These are phyloP conservation scores for Anguilla rostrata DNA, from an alignment of 2,113 vertebrate genomes.

Conservation along the genomic window DNA sequence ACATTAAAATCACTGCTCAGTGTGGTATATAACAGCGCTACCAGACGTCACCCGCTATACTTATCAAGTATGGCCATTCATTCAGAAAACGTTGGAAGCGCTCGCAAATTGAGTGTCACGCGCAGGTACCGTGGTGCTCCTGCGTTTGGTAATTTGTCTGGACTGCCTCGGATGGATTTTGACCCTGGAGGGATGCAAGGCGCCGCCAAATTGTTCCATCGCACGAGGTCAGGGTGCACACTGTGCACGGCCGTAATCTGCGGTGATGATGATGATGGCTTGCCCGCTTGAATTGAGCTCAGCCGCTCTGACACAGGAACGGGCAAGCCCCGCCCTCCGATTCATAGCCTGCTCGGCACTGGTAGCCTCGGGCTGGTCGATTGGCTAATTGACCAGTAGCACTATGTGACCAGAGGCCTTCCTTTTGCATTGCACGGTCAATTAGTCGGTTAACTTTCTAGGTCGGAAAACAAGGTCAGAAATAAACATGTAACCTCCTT, in stretches of 20 bases:
- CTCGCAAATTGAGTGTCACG: background rate
- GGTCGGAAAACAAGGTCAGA: background rate
- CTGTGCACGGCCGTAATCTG: background rate
- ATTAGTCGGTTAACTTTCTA: constrained; percentile 26
- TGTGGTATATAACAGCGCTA: background rate
- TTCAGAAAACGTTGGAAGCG: background rate
- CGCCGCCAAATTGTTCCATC: background rate
- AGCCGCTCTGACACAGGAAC: constrained; percentile 38
- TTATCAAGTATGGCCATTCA: background rate
- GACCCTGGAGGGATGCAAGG: background rate
- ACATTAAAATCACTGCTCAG: background rate
- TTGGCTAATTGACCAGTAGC: constrained; percentile 53
- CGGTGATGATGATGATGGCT: constrained; percentile 16
- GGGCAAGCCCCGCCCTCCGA: constrained; percentile 30
- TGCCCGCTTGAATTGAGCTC: constrained; percentile 39
- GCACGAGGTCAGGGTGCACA: background rate
- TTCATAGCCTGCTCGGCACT: constrained; percentile 41
- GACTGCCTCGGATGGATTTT: background rate
- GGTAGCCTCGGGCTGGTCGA: constrained; percentile 39
- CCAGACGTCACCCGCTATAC: background rate
- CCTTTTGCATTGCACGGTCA: constrained; percentile 27
- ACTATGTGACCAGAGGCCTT: constrained; percentile 42
- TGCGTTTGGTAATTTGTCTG: background rate
- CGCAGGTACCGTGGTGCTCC: background rate
- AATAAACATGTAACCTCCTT: background rate